Base-by-base conservation (phyloP, 2,797 vertebrate genomes). In the Orientallactaga sibirica region DNA sequence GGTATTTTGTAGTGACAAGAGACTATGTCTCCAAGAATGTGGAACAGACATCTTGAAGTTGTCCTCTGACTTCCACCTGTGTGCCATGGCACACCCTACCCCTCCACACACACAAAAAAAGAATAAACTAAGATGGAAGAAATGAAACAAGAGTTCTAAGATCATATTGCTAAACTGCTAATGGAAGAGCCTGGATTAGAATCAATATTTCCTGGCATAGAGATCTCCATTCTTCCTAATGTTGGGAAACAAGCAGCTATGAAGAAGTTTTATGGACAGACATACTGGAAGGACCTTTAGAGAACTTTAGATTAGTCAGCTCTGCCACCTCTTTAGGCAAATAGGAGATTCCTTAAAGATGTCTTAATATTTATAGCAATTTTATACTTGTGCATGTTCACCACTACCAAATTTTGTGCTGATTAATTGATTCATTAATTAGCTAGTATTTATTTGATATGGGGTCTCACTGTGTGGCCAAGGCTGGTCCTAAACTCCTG, bases 221-320 rank as follows among this genome's bases (percentile, higher is more conserved):
- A 75, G 8, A 79, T 95, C 24, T 71, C 43, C 6, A 71, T 16
- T 82, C 76, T 94, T n/a, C 24, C 37, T 92, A 81, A 88, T 71
- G 75, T 41, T 85, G n/a, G 93, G 41, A 84, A 96, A 94, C 6
- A 86, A 90, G 82, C 48, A 95, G n/a, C 48, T 92, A 85, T 48
- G 92, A 73, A 79, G 37, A 96, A 87, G 41, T 79, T 71, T 82
- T 7, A 74, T 22, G 71, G 24, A 24, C 2, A 80, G 66, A 81
- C 25, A 88, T 58, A 92, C 3, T 19, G 19, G 64, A 91, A 91
- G 11, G 43, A 62, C 16, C 29, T 74, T 93, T 64, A 29, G 88
- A 74, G 58, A 95, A 80, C 1, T 37, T 77, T 75, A 82, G 52
- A 6, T 74, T 25, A 90, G 29, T 24, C 76, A n/a, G 76, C 62